Evolutionary conservation across 2,797 vertebrate genomes (phyloP).

Genomic region (Argentina silus): DNA sequence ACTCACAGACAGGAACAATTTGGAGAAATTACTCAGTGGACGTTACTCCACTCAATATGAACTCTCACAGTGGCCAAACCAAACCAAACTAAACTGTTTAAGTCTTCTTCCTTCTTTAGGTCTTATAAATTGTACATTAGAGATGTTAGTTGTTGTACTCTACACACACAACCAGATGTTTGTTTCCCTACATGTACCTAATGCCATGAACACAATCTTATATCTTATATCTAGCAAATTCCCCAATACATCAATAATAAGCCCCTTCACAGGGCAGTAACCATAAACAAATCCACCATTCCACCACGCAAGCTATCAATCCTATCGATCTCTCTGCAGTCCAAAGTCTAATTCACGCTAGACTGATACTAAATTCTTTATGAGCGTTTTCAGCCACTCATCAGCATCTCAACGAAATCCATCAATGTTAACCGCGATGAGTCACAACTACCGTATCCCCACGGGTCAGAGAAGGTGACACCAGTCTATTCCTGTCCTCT

Average conservation of each 20-base stretch:
- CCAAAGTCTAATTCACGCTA: neutral
- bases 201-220: neutral
- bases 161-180: too few species aligned
- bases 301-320: constrained; percentile 22
- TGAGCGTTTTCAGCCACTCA: neutral
- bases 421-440: neutral
- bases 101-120: neutral
- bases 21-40: neutral
- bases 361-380: neutral
- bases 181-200: too few species aligned
- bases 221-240: neutral
- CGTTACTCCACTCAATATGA: neutral
- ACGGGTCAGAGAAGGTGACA: constrained; percentile 27
- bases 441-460: neutral
- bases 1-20: neutral
- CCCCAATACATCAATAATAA: constrained; percentile 17
- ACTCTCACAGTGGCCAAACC: neutral
- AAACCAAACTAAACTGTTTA: neutral
- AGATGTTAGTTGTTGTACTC: too few species aligned
- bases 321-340: neutral
- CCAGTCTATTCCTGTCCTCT: neutral
- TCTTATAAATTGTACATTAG: neutral
- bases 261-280: neutral
- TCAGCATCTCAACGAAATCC: neutral
- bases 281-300: constrained; percentile 7